Evolutionary conservation across 2,888 invertebrate species (phyloP).

Genomic region (Hemistola chrysoprasaria): DNA sequence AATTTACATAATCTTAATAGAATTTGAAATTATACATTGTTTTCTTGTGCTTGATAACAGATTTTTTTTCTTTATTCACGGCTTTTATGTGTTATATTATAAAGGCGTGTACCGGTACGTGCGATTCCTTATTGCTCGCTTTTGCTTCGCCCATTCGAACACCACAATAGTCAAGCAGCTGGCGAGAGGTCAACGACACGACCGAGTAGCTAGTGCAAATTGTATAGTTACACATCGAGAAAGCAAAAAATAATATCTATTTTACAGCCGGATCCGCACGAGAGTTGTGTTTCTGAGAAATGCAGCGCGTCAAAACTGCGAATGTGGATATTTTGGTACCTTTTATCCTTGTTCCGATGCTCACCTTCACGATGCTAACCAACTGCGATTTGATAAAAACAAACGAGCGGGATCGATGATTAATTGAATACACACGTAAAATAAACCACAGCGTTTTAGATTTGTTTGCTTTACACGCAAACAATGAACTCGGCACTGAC

Average conservation of each 20-base stretch:
- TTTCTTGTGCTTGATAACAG: slow-evolving; percentile 46
- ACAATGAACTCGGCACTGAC: slow-evolving; percentile 29
- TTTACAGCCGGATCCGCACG: slow-evolving; percentile 54
- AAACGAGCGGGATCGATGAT: slow-evolving; percentile 14
- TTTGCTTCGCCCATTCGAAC: slow-evolving; percentile 57
- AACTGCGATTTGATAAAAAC: slow-evolving; percentile 14
- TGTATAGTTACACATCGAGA: slow-evolving; percentile 70
- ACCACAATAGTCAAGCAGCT: slow-evolving; percentile 74
- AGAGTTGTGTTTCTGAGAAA: slow-evolving; percentile 55
- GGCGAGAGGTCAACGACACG: slow-evolving; percentile 71
- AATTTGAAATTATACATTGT: slow-evolving; percentile 36
- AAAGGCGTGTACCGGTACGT: slow-evolving; percentile 64
- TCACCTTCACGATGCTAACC: slow-evolving; percentile 15
- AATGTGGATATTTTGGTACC: slow-evolving; percentile 46
- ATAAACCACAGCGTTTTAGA: slow-evolving; percentile 15
- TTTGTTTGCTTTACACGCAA: slow-evolving; percentile 23
- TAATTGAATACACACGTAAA: slow-evolving; percentile 15
- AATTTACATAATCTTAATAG: slow-evolving; percentile 24
- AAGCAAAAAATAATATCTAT: slow-evolving; percentile 67
- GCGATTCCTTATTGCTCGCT: slow-evolving; percentile 67
- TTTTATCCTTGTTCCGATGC: slow-evolving; percentile 42
- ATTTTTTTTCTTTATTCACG: slow-evolving; percentile 63
- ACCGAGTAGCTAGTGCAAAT: slow-evolving; percentile 68
- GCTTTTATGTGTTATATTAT: slow-evolving; percentile 72
- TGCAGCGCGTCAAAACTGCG: slow-evolving; percentile 47